Evolutionary conservation across 2,797 vertebrate species (phyloP).

Genomic region (Clarias pachynema): DNA sequence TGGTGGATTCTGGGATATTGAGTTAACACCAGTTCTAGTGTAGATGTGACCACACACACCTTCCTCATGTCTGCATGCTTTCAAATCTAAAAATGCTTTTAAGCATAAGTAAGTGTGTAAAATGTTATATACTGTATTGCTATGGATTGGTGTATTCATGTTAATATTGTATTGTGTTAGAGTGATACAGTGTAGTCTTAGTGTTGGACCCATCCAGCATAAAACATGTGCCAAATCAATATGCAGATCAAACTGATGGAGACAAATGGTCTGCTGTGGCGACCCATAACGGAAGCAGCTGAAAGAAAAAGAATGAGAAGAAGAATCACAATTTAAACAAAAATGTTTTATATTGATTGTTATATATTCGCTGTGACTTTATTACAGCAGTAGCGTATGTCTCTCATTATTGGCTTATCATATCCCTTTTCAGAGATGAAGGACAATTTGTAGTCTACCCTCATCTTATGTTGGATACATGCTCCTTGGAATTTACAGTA

Average conservation of each 20-base stretch:
- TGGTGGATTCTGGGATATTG: not conserved
- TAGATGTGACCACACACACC: not conserved
- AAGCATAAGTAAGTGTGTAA: too few species aligned
- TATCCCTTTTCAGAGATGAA: not conserved
- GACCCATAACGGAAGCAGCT: not conserved
- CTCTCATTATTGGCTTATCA: not conserved
- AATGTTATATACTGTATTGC: too few species aligned
- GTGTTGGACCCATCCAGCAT: too few species aligned
- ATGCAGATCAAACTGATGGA: too few species aligned
- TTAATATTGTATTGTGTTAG: too few species aligned
- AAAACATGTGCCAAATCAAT: too few species aligned
- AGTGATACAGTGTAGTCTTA: too few species aligned
- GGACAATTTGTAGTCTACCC: not conserved
- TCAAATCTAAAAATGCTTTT: not conserved
- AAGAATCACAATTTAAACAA: not conserved
- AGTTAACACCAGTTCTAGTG: too few species aligned
- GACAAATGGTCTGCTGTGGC: not conserved
- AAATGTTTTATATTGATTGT: not conserved
- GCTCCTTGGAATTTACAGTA: constrained; percentile 69
- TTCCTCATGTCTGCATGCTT: not conserved
- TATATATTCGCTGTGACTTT: not conserved
- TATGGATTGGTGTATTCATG: too few species aligned
- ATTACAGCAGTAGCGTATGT: not conserved
- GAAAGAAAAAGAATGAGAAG: too few species aligned
- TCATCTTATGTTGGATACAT: constrained; percentile 13